Base-by-base conservation (phyloP, 2,888 invertebrate species). In the Timandra comae region DNA sequence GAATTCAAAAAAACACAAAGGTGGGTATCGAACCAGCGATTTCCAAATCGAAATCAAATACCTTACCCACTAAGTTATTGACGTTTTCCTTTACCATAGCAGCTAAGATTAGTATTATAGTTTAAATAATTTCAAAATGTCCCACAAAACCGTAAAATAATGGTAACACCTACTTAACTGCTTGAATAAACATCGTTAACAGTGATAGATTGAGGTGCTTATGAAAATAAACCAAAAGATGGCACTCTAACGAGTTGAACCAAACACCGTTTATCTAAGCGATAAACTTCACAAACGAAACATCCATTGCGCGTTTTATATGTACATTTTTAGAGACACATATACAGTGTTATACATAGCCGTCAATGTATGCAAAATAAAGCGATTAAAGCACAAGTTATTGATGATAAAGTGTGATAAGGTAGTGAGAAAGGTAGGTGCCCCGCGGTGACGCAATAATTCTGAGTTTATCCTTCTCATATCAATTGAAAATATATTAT, bases 171-270 rank as follows among this genome's bases (percentile, higher is more conserved):
- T 56, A 42, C 51, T 52, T 63, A 70, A 66, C 72, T 67, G 79
- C 76, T 84, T 84, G 81, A 82, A 82, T 82, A 84, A 82, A 84
- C 84, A 82, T 84, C 82, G 82, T 82, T 82, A 84, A 82, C 84
- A 79, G 79, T 84, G 84, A 84, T 82, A 82, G 84, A 84, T 84
- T 78, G 69, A 73, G 73, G 74, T 82, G 76, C 79, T 81, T 82
- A 81, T 73, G 80, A 80, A 82, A 82, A 84, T 82, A 82, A 82
- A 84, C 76, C 71, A 82, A 79, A 76, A 79, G 65, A 68, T 62
- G 80, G 56, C 65, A 43, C 43, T 44, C 50, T 67, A 62, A 61
- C 41, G 42, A 40, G 29, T 16, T 16, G 35, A 21, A 21, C 26
- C 3, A 20, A 39, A 40, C 8, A 25, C 38, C 7, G 6, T 2